Conservation (phyloP, 2,113 vertebrate species). For the Rhineura floridana region DNA sequence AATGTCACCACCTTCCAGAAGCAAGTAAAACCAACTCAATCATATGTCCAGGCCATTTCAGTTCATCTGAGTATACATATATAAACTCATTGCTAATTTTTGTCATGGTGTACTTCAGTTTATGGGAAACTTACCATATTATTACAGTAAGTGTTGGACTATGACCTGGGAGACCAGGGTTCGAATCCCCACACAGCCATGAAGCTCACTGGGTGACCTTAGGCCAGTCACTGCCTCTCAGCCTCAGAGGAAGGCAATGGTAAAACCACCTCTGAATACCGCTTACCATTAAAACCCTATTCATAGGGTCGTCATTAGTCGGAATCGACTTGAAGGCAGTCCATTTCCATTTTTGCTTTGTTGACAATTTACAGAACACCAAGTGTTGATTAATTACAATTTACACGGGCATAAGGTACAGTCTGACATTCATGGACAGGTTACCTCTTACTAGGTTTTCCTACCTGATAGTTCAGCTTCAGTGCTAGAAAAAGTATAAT, state of each 20-base stretch:
- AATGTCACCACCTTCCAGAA: constrained; percentile 39
- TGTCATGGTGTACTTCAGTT: background rate
- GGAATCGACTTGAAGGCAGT: too few species aligned
- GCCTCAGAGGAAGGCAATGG: too few species aligned
- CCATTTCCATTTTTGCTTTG: background rate
- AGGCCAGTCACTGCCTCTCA: too few species aligned
- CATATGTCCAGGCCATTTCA: background rate
- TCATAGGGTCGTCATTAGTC: too few species aligned
- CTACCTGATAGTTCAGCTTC: background rate
- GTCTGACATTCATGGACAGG: background rate
- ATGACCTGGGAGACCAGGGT: too few species aligned
- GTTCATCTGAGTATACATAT: background rate
- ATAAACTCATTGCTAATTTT: too few species aligned
- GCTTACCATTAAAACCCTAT: too few species aligned
- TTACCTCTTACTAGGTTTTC: background rate
- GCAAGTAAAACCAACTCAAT: constrained; percentile 29
- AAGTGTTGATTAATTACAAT: background rate
- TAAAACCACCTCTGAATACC: too few species aligned
- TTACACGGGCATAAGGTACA: background rate
- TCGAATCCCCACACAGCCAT: too few species aligned
- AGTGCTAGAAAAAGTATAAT: background rate
- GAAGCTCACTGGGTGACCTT: too few species aligned
- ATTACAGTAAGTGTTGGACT: background rate
- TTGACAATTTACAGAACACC: background rate
- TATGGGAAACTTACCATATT: background rate